phyloP scores from a whole-genome alignment of 2,888 invertebrate species.

The Drosophila birchii region DNA sequence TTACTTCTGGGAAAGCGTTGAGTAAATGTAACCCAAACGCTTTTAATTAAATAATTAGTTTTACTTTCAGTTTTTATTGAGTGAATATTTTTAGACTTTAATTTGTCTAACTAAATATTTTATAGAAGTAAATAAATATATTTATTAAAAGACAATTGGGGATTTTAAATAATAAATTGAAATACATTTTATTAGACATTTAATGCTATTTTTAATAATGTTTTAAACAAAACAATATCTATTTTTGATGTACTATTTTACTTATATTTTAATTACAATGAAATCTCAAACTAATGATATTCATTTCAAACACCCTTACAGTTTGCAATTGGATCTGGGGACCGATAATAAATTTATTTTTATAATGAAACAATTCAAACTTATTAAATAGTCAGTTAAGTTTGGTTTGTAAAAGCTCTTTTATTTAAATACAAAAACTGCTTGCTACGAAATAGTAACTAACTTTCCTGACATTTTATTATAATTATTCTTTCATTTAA shows the following conservation, averaged over 20 bases:
- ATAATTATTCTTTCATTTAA: neutral
- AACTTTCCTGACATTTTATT: neutral
- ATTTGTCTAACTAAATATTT: neutral
- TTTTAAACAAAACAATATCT: too few relatives aligned
- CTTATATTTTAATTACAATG: too few relatives aligned
- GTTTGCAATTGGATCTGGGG: too few relatives aligned
- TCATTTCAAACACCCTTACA: too few relatives aligned
- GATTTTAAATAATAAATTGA: too few relatives aligned
- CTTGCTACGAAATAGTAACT: neutral
- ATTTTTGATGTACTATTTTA: too few relatives aligned
- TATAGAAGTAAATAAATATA: neutral
- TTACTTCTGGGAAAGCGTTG: neutral
- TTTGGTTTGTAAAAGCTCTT: conserved; percentile 11
- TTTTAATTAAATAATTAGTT: neutral
- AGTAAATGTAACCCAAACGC: neutral
- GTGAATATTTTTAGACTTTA: neutral
- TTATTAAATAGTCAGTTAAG: neutral
- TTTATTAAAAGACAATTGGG: too few relatives aligned
- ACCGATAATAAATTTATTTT: too few relatives aligned
- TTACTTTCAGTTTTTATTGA: neutral
- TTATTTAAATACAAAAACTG: neutral
- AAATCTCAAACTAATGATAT: too few relatives aligned
- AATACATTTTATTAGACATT: too few relatives aligned
- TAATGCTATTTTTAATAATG: too few relatives aligned
- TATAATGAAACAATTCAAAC: too few relatives aligned